Base-by-base conservation (phyloP, 2,113 vertebrate genomes). In the Ceratotherium simum region DNA sequence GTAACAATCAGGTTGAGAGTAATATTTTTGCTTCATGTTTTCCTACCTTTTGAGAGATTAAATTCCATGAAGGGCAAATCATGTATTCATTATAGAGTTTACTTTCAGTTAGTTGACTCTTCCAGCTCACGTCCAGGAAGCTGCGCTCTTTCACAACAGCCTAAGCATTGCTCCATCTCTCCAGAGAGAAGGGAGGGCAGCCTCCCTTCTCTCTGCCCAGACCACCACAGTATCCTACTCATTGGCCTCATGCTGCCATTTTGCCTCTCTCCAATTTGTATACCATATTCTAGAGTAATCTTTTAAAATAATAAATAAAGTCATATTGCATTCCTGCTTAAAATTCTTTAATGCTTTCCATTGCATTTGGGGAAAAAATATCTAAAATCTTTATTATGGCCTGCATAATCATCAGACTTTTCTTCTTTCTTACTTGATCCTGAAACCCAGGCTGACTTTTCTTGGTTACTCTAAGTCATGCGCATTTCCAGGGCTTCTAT, bases 21-120 rank as follows among this genome's bases (percentile, higher is more conserved):
- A 65, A 10, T 95, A 56, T n/a, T 94, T 95, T 91, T 83, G 5
- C 17, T 83, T 90, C 88, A 18, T 65, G 54, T 92, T 96, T 94
- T 90, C 18, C 9, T 84, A 80, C 18, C 13, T 93, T 70, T 91
- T 54, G 16, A 25, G 31, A 88, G 29, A 46, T 65, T 83, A 58
- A 23, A 87, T 90, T 92, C 60, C 73, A 21, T 7, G 6, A 11
- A 81, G 25, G 81, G 6, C 3, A 65, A 73, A 67, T 84, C 31
- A 48, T 11, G 4, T 20, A 31, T 82, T 94, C 64, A 46, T 39
- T 64, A 25, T 48, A 14, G 64, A 4, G 13, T 87, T 21, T 76
- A 10, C 8, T 81, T 89, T 81, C 18, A 78, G 31, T 25, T 67
- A 65, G 58, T 67, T 72, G 85, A 60, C 5, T 60, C 51, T 88